Percentiles rank a stretch among this genome's conserved stretches.
These are phyloP conservation scores for Aphelenchoides fujianensis DNA, from an alignment of 1,140 invertebrate species.

Conservation along the genomic window DNA sequence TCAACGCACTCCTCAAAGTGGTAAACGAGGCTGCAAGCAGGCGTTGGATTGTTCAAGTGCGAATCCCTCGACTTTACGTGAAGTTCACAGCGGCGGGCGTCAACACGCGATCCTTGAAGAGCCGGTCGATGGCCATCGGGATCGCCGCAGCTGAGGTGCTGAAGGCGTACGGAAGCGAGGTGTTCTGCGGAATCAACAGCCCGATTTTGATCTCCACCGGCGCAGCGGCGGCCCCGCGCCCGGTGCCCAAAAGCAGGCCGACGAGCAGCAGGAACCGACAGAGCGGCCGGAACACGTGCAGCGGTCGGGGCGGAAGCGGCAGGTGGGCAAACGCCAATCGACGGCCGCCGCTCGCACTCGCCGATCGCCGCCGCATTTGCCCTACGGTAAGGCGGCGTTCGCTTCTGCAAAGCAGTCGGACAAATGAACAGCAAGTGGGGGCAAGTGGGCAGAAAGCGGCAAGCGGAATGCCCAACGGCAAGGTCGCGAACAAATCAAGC, in stretches of 20 bases:
- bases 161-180: slow-evolving; percentile 11
- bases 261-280: not conserved
- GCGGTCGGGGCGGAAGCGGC: too few species aligned
- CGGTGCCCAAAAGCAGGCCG: not conserved
- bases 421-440: too few species aligned
- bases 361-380: too few species aligned
- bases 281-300: too few species aligned
- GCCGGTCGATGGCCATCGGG: slow-evolving; percentile 4
- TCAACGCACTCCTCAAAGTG: slow-evolving; percentile 29
- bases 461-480: not conserved
- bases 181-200: slow-evolving; percentile 15
- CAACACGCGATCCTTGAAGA: slow-evolving; percentile 8
- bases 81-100: not conserved
- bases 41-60: not conserved
- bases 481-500: not conserved
- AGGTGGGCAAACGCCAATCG: too few species aligned
- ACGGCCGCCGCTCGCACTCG: not conserved
- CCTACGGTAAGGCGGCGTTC: not conserved
- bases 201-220: slow-evolving; percentile 16
- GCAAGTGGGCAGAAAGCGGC: not conserved
- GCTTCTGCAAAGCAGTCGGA: not conserved
- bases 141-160: not conserved
- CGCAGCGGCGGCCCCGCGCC: not conserved
- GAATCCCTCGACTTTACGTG: slow-evolving; percentile 1
- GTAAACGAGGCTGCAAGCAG: slow-evolving; percentile 14